Evolutionary conservation across 1,140 invertebrate species (phyloP).

Genomic region (Drosophila fuyamai): DNA sequence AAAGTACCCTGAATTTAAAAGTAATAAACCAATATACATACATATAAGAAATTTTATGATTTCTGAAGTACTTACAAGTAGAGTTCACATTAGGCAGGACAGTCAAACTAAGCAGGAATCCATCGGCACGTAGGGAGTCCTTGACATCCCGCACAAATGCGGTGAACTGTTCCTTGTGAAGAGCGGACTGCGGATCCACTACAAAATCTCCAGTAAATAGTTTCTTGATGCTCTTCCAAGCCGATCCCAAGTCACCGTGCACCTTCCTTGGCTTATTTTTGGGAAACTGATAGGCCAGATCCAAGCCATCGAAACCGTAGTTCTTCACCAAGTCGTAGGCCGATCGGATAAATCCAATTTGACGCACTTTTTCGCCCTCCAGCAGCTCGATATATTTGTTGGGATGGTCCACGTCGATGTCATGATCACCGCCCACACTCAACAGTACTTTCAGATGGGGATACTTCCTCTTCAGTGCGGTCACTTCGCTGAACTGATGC

Average conservation of each 20-base stretch:
- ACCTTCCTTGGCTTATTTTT: constrained; percentile 91
- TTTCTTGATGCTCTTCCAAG: constrained; percentile 91
- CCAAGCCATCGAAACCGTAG: constrained; percentile 93
- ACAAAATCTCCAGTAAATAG: constrained; percentile 89
- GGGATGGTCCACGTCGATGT: constrained; percentile 86
- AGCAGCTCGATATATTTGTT: constrained; percentile 85
- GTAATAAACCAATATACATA: no score
- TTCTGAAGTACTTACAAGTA: constrained; percentile 86
- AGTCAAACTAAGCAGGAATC: constrained; percentile 88
- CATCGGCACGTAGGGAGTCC: constrained; percentile 87
- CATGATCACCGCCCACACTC: constrained; percentile 90
- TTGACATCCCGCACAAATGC: constrained; percentile 90
- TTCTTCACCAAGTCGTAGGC: constrained; percentile 88
- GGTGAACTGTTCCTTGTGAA: constrained; percentile 91
- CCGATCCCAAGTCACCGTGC: constrained; percentile 87
- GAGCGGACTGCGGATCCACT: constrained; percentile 89
- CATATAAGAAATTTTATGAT: no score
- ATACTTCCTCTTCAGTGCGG: constrained; percentile 89
- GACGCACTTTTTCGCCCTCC: constrained; percentile 89
- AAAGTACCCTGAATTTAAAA: constrained; percentile 88
- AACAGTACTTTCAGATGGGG: constrained; percentile 90
- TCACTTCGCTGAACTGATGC: constrained; percentile 89
- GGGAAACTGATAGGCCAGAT: constrained; percentile 94
- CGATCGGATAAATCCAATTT: constrained; percentile 90
- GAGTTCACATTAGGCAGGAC: constrained; percentile 92